A percentile compares a stretch with the other conserved stretches of the same genome.
These are phyloP conservation scores for Bombus vancouverensis DNA, from an alignment of 1,140 invertebrate genomes.

Conservation along the genomic window DNA sequence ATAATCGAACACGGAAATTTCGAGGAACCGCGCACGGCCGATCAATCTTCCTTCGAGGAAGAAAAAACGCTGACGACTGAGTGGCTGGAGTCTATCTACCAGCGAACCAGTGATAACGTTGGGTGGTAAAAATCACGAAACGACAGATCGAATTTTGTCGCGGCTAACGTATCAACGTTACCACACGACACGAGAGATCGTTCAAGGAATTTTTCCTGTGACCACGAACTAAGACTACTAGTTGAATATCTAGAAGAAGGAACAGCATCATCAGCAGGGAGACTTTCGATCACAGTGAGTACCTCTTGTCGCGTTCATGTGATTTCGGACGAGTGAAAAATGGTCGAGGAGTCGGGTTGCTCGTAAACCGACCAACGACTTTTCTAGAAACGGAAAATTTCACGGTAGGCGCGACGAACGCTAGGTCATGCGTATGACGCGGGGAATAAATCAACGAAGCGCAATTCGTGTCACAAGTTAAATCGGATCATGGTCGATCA, in stretches of 20 bases:
- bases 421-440: conserved; percentile 40
- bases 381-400: conserved; percentile 45
- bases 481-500: neutral
- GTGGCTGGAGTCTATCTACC: neutral
- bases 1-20: neutral
- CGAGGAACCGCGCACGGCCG: neutral
- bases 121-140: neutral
- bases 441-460: conserved; percentile 22
- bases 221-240: neutral
- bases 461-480: conserved; percentile 52
- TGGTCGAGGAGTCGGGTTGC: neutral
- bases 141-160: too few species aligned
- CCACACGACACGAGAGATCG: too few species aligned
- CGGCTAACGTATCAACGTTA: too few species aligned
- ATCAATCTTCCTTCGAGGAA: neutral
- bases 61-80: neutral
- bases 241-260: neutral
- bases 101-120: neutral
- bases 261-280: neutral
- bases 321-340: too few species aligned
- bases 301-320: neutral
- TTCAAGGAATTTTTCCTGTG: neutral
- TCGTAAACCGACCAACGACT: neutral
- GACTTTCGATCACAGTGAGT: conserved; percentile 12
- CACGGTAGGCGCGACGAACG: conserved; percentile 7